Conservation (phyloP, 2,888 invertebrate genomes). For the Drosophila mimica region DNA sequence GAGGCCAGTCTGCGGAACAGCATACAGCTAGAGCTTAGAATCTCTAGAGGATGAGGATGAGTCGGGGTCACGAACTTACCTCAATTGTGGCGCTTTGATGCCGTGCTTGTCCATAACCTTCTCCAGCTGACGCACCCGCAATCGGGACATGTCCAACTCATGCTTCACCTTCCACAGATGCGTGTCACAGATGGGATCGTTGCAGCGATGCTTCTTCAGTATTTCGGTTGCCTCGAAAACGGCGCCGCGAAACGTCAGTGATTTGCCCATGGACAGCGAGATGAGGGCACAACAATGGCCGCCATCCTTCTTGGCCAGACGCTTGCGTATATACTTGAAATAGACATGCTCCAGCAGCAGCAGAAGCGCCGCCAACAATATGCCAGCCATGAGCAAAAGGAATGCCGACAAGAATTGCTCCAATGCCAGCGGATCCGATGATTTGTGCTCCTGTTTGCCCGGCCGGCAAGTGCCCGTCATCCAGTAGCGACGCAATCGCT, state of each 20-base stretch:
- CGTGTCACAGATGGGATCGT: slow-evolving; percentile 92
- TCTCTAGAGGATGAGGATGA: neutral
- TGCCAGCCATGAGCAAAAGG: slow-evolving; percentile 96
- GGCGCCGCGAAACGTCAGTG: slow-evolving; percentile 92
- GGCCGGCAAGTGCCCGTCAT: slow-evolving; percentile 98
- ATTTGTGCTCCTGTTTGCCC: slow-evolving; percentile 95
- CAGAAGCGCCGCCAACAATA: slow-evolving; percentile 94
- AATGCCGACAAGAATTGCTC: slow-evolving; percentile 99
- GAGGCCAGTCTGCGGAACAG: slow-evolving; percentile 86
- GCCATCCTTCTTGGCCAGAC: slow-evolving; percentile 94
- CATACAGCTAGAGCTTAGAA: neutral
- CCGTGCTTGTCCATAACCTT: slow-evolving; percentile 94
- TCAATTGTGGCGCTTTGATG: slow-evolving; percentile 91
- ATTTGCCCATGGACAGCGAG: slow-evolving; percentile 94
- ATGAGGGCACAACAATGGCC: slow-evolving; percentile 97
- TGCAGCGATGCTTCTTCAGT: slow-evolving; percentile 90
- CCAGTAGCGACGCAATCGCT: slow-evolving; percentile 97
- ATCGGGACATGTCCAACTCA: slow-evolving; percentile 94
- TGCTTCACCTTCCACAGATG: slow-evolving; percentile 96
- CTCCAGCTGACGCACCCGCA: slow-evolving; percentile 94
- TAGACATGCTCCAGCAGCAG: slow-evolving; percentile 96
- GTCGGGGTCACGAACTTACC: slow-evolving; percentile 81
- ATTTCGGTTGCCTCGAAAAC: slow-evolving; percentile 92
- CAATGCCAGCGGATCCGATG: slow-evolving; percentile 94
- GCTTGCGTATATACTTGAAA: slow-evolving; percentile 95